Evolutionary conservation across 2,113 vertebrate genomes (phyloP), one percentile per base, ranked within the genome.

Genomic region (Melanostigma gelatinosum): DNA sequence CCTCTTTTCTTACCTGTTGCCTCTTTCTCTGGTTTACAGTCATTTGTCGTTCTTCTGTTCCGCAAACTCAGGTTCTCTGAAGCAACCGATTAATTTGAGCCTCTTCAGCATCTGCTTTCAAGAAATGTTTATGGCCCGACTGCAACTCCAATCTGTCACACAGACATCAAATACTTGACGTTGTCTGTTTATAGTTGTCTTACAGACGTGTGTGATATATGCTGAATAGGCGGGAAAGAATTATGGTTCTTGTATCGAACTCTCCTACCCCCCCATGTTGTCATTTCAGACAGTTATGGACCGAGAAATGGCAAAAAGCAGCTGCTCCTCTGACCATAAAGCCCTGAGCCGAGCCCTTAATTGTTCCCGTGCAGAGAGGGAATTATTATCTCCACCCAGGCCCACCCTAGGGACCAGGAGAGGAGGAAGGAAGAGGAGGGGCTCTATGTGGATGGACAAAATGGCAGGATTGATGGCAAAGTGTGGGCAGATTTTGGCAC

Each of bases 291-390:
- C 91, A 89, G 92, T 94, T 94, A 94, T 93, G 91, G 89, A 89
- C 85, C 88, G 83, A 86, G 85, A 85, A 92, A 94, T 86, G 77
- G 79, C 81, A 74, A 85, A 90, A 94, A 95, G 86, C 94, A 94
- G 92, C 92, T 94, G 94, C 92, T 92, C 80, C 83, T 92, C 89
- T 90, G 93, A 95, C 93, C 93, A 93, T 95, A 94, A 94, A 95
- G 91, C 88, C 78, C 79, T 50, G 82, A 91, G 86, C 89, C 34
- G 83, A 89, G 90, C 85, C 90, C 89, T 88, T 94, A 94, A 95
- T 93, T 94, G 92, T 94, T 92, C 77, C 87, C 75, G 87, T 60
- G 71, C 44, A 86, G 87, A 88, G 86, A 73, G 83, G 82, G 91
- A 93, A 91, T 92, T 82, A 91, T 92, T 82, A 89, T 90, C 89